Percentiles rank a stretch among this genome's conserved stretches.
Evolutionary conservation across 2,888 invertebrate species (phyloP).

Genomic region (Leptinotarsa haldemani): DNA sequence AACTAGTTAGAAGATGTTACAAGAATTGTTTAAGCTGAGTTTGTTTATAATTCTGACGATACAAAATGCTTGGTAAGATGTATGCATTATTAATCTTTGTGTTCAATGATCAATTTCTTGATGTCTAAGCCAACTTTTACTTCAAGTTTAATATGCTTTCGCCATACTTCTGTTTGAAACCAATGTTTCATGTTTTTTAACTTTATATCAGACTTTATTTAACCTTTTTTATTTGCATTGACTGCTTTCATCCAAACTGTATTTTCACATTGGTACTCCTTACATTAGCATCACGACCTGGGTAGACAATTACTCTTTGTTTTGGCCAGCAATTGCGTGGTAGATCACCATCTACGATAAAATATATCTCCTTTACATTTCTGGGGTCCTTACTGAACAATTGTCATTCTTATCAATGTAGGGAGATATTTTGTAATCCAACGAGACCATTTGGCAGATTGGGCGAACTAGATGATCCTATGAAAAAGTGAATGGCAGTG

Average conservation of each 20-base stretch:
- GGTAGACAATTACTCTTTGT: not conserved
- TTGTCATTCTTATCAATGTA: not conserved
- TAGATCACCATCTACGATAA: not conserved
- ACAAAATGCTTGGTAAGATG: slow-evolving; percentile 5
- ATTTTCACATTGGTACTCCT: not conserved
- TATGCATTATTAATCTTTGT: not conserved
- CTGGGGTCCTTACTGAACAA: not conserved
- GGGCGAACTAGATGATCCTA: not conserved
- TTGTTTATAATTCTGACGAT: not conserved
- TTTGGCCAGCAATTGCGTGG: not conserved
- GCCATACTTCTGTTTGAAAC: no score
- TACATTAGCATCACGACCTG: not conserved
- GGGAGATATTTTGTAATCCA: not conserved
- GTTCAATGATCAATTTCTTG: not conserved
- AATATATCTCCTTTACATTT: not conserved
- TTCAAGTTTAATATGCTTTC: no score
- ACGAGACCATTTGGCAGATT: not conserved
- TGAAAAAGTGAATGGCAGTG: not conserved
- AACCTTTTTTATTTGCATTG: no score
- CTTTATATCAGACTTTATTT: no score
- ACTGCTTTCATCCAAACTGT: not conserved
- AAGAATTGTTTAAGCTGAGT: not conserved
- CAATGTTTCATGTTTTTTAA: no score
- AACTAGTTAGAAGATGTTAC: not conserved
- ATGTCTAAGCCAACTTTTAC: no score